These are phyloP conservation scores for Dicranocentrus wangi DNA, from an alignment of 2,888 invertebrate genomes.

Conservation along the genomic window DNA sequence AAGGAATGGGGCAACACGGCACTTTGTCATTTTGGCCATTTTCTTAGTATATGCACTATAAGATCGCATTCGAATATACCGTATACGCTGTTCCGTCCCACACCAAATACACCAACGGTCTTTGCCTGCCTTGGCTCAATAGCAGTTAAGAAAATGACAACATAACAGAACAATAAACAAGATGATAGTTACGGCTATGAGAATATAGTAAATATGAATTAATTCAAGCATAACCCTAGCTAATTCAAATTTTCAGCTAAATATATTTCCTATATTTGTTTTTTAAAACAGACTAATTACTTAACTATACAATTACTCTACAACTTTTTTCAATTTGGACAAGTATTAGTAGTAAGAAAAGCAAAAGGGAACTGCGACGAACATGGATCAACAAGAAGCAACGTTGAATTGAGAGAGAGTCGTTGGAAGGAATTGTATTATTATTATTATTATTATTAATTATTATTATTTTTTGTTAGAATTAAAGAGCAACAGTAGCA, in stretches of 20 bases:
- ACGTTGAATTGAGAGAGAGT: neutral
- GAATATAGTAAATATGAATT: constrained; percentile 61
- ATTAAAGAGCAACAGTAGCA: constrained; percentile 14
- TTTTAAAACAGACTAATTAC: too few species aligned
- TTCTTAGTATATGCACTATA: too few species aligned
- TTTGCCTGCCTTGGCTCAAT: too few species aligned
- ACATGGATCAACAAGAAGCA: constrained; percentile 37
- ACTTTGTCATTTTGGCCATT: too few species aligned
- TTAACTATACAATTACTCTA: constrained; percentile 1
- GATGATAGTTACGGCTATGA: constrained; percentile 60
- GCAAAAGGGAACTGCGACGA: constrained; percentile 2
- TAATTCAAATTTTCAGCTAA: neutral
- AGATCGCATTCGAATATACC: too few species aligned
- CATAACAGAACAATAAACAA: constrained; percentile 60
- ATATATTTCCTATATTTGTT: neutral
- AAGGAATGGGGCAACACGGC: too few species aligned
- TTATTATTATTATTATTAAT: too few species aligned
- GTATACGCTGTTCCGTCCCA: too few species aligned
- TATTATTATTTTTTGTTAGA: neutral
- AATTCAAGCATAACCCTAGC: constrained; percentile 58
- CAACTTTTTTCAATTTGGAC: neutral
- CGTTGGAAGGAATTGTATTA: too few species aligned
- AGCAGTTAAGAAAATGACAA: constrained; percentile 63
- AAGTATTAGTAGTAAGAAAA: constrained; percentile 7
- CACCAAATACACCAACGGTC: too few species aligned